Evolutionary conservation across 2,888 invertebrate genomes (phyloP).

Genomic region (Melanargia galathea): DNA sequence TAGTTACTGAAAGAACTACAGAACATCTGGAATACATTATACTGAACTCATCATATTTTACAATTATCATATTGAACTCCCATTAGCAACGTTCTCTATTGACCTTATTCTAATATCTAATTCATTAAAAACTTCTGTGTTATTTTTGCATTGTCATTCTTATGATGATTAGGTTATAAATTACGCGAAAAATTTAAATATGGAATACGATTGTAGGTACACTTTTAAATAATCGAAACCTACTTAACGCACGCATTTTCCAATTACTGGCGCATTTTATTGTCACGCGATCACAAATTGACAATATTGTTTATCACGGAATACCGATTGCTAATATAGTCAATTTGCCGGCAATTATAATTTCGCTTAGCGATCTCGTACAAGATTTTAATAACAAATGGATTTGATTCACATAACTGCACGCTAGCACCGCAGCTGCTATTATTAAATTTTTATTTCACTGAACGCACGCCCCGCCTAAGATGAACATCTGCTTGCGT

Average conservation of each 20-base stretch:
- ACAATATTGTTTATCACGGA: conserved; percentile 7
- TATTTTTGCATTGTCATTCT: no score
- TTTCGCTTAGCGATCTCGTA: conserved; percentile 35
- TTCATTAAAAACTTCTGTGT: no score
- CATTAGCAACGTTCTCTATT: no score
- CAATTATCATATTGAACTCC: no score
- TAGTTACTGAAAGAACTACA: background rate
- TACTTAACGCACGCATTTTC: conserved; percentile 14
- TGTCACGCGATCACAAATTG: conserved; percentile 19
- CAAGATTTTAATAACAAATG: conserved; percentile 27
- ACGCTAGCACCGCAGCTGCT: conserved; percentile 48
- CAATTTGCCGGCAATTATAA: conserved; percentile 25
- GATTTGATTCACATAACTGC: conserved; percentile 48
- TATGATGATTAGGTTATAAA: background rate
- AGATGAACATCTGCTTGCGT: conserved; percentile 64
- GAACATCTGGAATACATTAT: background rate
- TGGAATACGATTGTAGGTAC: background rate
- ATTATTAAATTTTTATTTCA: conserved; percentile 51
- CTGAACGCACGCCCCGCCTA: conserved; percentile 55
- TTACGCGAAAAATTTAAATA: background rate
- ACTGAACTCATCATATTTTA: background rate
- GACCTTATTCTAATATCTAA: no score
- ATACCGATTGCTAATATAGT: background rate
- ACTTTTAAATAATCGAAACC: conserved; percentile 3
- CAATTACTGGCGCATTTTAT: conserved; percentile 7